Base-by-base conservation (phyloP, 2,888 invertebrate genomes). In the Tenthredo distinguenda region DNA sequence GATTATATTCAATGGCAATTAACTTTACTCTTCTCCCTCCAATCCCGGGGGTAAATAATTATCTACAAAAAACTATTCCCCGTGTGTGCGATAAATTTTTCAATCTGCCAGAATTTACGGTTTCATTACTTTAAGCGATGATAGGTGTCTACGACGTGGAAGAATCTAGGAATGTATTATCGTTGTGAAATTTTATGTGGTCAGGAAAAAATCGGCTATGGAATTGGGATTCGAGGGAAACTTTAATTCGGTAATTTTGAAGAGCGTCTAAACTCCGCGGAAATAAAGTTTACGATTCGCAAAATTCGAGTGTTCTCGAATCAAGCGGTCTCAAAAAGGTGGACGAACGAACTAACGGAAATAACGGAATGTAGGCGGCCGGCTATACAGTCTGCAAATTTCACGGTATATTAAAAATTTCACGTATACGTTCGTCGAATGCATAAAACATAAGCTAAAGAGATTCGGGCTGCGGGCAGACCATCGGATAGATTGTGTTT, bases 351-450 rank as follows among this genome's bases (percentile, higher is more conserved):
- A 74, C 31, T 31, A 34, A 31, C 31, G 15, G 43, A 74, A 74
- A 18, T 31, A 34, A 31, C 31, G 15, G 55, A 77, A 77, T 34
- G 31, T 50, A 77, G 34, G 18, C 50, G 50, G 55, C 4, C 50
- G 50, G 55, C 4, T 77, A 26, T 26, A 55, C 50, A 81, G 43
- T 21, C 43, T 43, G 43, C 68, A 47, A 47, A 83, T 83, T 83
- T 83, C 83, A 83, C 47, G 65, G 83, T 83, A 43, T 83, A 83
- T 83, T 83, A 83, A 83, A 83, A 83, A 71, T 83, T 83, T 83
- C 82, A 40, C 43, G 34, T 34, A 43, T 79, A 43, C 47, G 31
- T 68, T 47, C 21, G 37, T 71, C 68, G 83, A 31, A 83, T 68
- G 68, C 83, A 83, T 83, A 83, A 83, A 83, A 83, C 83, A 71